Evolutionary conservation across 2,888 invertebrate species (phyloP), one percentile per base, ranked within the genome.

Genomic region (Magallana nippona): DNA sequence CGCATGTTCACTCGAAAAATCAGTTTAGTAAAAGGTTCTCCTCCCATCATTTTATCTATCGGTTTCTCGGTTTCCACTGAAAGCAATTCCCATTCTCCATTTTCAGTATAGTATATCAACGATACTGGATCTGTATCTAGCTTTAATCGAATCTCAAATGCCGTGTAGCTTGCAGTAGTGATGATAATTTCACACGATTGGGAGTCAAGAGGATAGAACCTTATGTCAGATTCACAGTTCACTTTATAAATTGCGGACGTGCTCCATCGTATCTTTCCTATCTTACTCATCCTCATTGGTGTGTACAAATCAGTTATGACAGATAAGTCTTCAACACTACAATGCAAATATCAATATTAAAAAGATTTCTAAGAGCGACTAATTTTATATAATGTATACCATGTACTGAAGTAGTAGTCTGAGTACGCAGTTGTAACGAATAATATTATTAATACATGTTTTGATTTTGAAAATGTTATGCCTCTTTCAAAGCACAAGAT

Each of bases 1-100:
- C 87, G 82, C 11, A 89, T 84, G 19, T 63, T 85, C 2, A 89
- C 19, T 1, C 81, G 82, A 71, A 88, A 89, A 15, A 82, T 79
- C 0, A 89, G 82, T 11, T 85, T 85, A 15, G 87, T 84, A 62
- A 83, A 86, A 55, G 80, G 56, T 58, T 58, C 78, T 11, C 58
- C 82, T 57, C 63, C 81, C 82, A 60, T 78, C 2, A 27, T 81
- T 71, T 57, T 84, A n/a, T 63, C 81, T n/a, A 19, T 55, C 10
- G 81, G 55, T 79, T 55, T 56, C 1, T 19, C 32, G 10, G 78
- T 71, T n/a, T 55, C 11, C 19, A 78, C 77, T 10, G 79, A 55
- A 19, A 86, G n/a, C 15, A 86, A 55, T 27, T 87, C 88, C 89
- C 89, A 89, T 77, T 89, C 89, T 32, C 89, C 89, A 81, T 87